phyloP scores from a whole-genome alignment of 2,113 vertebrate genomes.

The Lepisosteus osseus region DNA sequence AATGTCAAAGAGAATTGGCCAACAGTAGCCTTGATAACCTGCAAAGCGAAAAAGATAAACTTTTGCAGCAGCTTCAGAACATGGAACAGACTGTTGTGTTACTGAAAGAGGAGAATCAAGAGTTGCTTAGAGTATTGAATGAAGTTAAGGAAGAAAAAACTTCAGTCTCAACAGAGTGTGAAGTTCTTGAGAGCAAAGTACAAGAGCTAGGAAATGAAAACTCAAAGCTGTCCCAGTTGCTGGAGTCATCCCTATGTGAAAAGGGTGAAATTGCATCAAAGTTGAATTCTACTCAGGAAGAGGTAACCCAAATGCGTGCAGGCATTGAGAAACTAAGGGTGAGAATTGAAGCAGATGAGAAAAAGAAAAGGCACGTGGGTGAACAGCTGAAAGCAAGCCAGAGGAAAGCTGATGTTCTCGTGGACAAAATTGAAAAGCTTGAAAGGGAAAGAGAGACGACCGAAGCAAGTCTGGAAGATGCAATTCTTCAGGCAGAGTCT shows the following conservation, averaged over 20 bases:
- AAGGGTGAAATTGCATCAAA: slow-evolving; percentile 76
- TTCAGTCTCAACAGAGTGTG: slow-evolving; percentile 51
- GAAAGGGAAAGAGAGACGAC: slow-evolving; percentile 58
- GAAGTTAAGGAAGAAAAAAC: slow-evolving; percentile 62
- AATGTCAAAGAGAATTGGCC: slow-evolving; percentile 52
- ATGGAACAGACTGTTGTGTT: slow-evolving; percentile 50
- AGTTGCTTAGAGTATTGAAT: slow-evolving; percentile 58
- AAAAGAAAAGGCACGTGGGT: slow-evolving; percentile 61
- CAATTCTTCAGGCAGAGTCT: slow-evolving; percentile 72
- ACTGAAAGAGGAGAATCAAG: slow-evolving; percentile 46
- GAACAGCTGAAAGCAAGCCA: slow-evolving; percentile 74
- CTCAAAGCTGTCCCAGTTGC: slow-evolving; percentile 56
- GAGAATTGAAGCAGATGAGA: slow-evolving; percentile 84
- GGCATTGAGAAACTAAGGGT: slow-evolving; percentile 85
- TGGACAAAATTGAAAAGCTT: slow-evolving; percentile 59
- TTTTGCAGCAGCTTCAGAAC: slow-evolving; percentile 57
- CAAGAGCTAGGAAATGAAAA: slow-evolving; percentile 63
- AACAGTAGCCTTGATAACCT: slow-evolving; percentile 51
- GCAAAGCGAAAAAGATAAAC: slow-evolving; percentile 51
- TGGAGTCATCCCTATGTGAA: slow-evolving; percentile 74
- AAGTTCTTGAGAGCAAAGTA: slow-evolving; percentile 66
- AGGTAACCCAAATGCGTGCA: slow-evolving; percentile 69
- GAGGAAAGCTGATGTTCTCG: slow-evolving; percentile 63
- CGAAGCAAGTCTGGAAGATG: slow-evolving; percentile 62
- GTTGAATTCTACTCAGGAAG: slow-evolving; percentile 77